These are phyloP conservation scores for Cettia cetti DNA, from an alignment of 2,113 vertebrate species.

Conservation along the genomic window DNA sequence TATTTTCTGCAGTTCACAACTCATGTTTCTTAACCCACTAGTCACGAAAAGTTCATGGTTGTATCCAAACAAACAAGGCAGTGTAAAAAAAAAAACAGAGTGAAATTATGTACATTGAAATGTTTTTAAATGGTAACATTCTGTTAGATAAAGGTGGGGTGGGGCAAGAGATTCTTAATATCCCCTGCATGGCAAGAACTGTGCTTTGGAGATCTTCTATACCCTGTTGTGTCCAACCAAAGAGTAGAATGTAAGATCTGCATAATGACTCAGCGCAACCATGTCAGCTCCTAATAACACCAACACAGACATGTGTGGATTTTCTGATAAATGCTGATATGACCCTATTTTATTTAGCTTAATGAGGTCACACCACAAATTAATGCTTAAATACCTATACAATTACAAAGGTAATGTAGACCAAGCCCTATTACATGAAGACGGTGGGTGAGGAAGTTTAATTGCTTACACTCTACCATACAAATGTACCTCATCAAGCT, in stretches of 20 bases:
- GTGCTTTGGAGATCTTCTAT: neutral
- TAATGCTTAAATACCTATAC: neutral
- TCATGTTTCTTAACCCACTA: neutral
- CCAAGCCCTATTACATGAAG: neutral
- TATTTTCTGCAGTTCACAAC: neutral
- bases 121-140: neutral
- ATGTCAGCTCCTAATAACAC: neutral
- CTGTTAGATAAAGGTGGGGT: neutral
- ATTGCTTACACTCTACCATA: neutral
- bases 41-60: neutral
- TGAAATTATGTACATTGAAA: neutral
- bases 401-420: neutral
- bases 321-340: neutral
- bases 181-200: neutral
- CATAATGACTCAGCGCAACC: neutral
- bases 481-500: neutral
- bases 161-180: neutral
- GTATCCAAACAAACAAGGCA: neutral
- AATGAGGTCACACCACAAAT: neutral
- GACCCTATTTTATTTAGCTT: neutral
- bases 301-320: neutral
- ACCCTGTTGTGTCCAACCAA: rapidly evolving
- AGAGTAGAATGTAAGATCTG: neutral
- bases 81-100: neutral
- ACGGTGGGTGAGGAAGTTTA: neutral